Percentiles rank a stretch among this genome's conserved stretches.
Conservation (phyloP, 2,797 vertebrate species). For the Orientallactaga sibirica region DNA sequence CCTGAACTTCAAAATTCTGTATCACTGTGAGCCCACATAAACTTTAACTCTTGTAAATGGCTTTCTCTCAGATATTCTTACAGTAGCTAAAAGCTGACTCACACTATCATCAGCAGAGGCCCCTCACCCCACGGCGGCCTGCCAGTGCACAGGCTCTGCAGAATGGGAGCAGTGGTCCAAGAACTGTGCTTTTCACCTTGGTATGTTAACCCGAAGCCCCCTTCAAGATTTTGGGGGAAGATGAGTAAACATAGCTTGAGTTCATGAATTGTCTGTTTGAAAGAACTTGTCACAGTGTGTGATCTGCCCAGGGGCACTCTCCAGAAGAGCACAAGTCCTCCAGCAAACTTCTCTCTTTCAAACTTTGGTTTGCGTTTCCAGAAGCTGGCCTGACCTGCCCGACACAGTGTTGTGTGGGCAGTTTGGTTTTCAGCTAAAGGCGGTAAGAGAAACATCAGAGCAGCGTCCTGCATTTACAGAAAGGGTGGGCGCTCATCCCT, state of each 20-base stretch:
- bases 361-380: conserved; percentile 18
- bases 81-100: background rate
- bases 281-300: conserved; percentile 44
- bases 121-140: background rate
- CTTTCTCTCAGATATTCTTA: background rate
- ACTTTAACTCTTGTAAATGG: background rate
- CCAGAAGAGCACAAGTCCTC: conserved; percentile 40
- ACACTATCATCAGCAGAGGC: background rate
- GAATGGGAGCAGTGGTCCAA: background rate
- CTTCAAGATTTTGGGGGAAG: background rate
- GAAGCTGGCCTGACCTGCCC: conserved; percentile 23
- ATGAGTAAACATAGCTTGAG: background rate
- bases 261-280: conserved; percentile 40
- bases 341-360: conserved; percentile 44
- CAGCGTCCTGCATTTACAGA: background rate
- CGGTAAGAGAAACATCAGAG: background rate
- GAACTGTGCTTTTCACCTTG: background rate
- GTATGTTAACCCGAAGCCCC: background rate
- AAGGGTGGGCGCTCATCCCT: background rate
- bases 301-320: conserved; percentile 68
- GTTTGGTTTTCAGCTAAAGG: background rate
- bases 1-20: too few relatives aligned
- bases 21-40: background rate
- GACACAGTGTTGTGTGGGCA: background rate
- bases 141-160: background rate